Conservation (phyloP, 1,140 invertebrate species). For the Brachionus paranguensis region DNA sequence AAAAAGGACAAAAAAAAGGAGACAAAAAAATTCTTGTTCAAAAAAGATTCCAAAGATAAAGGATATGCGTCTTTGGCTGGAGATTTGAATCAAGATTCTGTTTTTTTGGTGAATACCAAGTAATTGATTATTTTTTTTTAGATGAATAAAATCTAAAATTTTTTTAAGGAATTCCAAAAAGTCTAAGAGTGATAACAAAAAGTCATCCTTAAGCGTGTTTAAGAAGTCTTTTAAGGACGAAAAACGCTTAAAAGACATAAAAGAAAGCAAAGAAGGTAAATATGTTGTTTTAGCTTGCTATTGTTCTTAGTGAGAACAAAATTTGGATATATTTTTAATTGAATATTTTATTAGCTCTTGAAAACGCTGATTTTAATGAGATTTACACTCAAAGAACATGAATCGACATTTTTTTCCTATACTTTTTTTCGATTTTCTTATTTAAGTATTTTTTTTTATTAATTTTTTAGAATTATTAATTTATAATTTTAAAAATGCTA, state of each 20-base stretch:
- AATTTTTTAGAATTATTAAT: too few relatives aligned
- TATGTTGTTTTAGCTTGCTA: background rate
- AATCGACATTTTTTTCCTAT: too few relatives aligned
- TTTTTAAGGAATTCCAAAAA: conserved; percentile 3
- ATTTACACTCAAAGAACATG: too few relatives aligned
- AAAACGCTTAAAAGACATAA: conserved; percentile 17
- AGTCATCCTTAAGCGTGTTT: conserved; percentile 7
- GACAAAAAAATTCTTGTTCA: conserved; percentile 38
- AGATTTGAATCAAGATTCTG: conserved; percentile 28
- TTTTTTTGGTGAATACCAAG: conserved; percentile 36
- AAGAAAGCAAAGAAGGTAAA: conserved; percentile 23
- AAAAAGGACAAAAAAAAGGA: conserved; percentile 28
- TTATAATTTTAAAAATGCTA: too few relatives aligned
- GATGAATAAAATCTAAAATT: background rate
- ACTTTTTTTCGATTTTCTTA: too few relatives aligned
- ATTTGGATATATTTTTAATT: too few relatives aligned
- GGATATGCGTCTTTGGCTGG: conserved; percentile 12
- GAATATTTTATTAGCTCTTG: too few relatives aligned
- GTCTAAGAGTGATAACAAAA: conserved; percentile 10
- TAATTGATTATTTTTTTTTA: background rate
- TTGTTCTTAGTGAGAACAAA: too few relatives aligned
- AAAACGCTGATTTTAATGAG: too few relatives aligned
- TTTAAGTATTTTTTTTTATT: too few relatives aligned
- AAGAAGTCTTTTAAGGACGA: conserved; percentile 40
- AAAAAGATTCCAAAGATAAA: conserved; percentile 37